phyloP scores from a whole-genome alignment of 64 coral and sea anemone species.

The Catalaphyllia jardinei region DNA sequence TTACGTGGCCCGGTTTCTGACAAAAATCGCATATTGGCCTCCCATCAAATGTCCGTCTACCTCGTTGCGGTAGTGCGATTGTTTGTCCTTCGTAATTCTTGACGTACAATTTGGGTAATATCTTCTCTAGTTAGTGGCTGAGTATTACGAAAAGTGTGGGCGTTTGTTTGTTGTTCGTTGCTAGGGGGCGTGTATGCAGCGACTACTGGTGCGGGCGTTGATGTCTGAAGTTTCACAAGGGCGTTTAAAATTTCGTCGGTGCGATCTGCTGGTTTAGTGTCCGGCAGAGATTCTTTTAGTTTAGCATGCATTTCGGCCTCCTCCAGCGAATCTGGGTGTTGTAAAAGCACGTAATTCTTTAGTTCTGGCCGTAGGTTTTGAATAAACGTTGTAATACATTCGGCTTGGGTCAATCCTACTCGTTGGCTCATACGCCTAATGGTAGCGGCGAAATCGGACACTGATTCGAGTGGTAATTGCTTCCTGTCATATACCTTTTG shows the following conservation, averaged over 20 bases:
- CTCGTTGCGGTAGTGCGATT: neutral
- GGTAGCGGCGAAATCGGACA: slow-evolving; percentile 25
- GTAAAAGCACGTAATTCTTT: slow-evolving; percentile 7
- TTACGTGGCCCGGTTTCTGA: neutral
- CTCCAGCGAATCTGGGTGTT: neutral
- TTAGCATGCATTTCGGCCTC: neutral
- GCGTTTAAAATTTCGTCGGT: neutral
- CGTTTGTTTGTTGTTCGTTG: neutral
- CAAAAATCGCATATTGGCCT: neutral
- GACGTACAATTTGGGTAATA: neutral
- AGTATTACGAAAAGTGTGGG: neutral
- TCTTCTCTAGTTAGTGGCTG: neutral
- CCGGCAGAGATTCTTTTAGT: neutral
- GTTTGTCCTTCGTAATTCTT: neutral
- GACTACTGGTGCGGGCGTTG: neutral
- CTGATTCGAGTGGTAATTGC: slow-evolving; percentile 28
- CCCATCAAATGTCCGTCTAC: neutral
- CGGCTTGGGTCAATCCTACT: slow-evolving; percentile 11
- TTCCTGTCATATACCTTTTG: slow-evolving; percentile 48
- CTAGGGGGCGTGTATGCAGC: neutral
- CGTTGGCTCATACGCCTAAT: neutral
- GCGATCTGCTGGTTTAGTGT: neutral
- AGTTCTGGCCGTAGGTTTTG: neutral
- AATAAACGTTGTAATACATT: slow-evolving; percentile 36
- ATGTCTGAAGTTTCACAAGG: neutral